phyloP scores from a whole-genome alignment of 2,888 invertebrate species.

The Ephialtes manifestator region DNA sequence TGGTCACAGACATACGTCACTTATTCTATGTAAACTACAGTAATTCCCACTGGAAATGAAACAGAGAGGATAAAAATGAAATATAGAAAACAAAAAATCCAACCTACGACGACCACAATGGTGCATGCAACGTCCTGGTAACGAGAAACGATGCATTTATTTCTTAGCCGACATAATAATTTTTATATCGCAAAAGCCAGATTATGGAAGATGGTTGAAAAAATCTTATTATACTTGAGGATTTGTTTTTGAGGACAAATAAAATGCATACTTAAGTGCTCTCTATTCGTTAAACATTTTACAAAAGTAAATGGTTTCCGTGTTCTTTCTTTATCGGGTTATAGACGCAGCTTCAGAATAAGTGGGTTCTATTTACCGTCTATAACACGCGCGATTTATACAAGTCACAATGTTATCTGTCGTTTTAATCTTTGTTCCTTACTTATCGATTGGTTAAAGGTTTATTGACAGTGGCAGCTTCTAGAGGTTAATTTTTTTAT shows the following conservation, averaged over 20 bases:
- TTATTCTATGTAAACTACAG: slow-evolving; percentile 46
- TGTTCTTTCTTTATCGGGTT: slow-evolving; percentile 42
- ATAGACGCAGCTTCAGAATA: slow-evolving; percentile 40
- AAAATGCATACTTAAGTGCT: slow-evolving; percentile 66
- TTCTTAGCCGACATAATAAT: neutral
- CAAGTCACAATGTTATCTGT: slow-evolving; percentile 40
- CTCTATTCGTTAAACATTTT: slow-evolving; percentile 15
- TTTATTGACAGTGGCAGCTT: slow-evolving; percentile 43
- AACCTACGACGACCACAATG: slow-evolving; percentile 53
- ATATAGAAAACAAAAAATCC: slow-evolving; percentile 20
- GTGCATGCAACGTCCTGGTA: slow-evolving; percentile 37
- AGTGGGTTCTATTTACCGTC: slow-evolving; percentile 42
- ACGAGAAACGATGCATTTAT: neutral
- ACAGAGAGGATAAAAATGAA: slow-evolving; percentile 15
- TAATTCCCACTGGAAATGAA: slow-evolving; percentile 38
- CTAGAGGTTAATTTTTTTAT: slow-evolving; percentile 3
- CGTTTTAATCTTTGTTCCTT: slow-evolving; percentile 3
- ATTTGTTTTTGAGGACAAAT: neutral
- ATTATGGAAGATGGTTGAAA: slow-evolving; percentile 38
- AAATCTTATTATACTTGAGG: slow-evolving; percentile 32
- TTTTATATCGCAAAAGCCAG: slow-evolving; percentile 1
- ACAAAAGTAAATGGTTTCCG: too few species aligned
- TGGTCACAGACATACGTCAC: slow-evolving; percentile 66
- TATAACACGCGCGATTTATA: slow-evolving; percentile 42
- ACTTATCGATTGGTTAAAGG: slow-evolving; percentile 54